Percentiles rank a stretch among this genome's conserved stretches.
Evolutionary conservation across 2,888 invertebrate genomes (phyloP).

Genomic region (Ichneumoninae sp.): DNA sequence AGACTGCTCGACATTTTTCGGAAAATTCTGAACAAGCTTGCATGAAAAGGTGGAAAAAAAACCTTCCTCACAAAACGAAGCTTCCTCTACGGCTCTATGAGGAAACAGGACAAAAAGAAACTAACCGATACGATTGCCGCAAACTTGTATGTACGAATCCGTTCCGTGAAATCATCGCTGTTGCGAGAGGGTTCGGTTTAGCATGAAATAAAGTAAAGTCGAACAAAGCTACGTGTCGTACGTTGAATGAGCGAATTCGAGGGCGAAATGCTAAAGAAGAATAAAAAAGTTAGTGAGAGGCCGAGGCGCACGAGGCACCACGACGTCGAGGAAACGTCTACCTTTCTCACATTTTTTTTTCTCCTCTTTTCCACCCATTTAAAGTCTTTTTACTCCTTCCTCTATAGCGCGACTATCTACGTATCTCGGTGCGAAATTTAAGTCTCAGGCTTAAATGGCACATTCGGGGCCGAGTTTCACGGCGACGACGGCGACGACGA

Average conservation of each 20-base stretch:
- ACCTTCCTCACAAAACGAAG: too few species aligned
- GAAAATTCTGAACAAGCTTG: too few species aligned
- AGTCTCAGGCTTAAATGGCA: slow-evolving; percentile 67
- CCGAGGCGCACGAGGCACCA: slow-evolving; percentile 53
- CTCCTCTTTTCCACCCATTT: slow-evolving; percentile 46
- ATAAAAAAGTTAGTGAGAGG: slow-evolving; percentile 48
- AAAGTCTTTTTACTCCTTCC: slow-evolving; percentile 32
- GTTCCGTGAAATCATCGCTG: slow-evolving; percentile 12
- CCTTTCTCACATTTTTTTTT: slow-evolving; percentile 42
- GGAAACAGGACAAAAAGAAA: neutral
- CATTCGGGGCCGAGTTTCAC: slow-evolving; percentile 59
- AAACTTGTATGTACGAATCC: slow-evolving; percentile 11
- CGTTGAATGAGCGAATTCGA: slow-evolving; percentile 64
- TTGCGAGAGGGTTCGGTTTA: slow-evolving; percentile 12
- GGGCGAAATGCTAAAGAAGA: slow-evolving; percentile 53
- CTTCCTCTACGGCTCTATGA: too few species aligned
- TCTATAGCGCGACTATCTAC: slow-evolving; percentile 54
- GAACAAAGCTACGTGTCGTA: slow-evolving; percentile 64
- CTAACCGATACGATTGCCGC: neutral
- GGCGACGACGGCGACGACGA: neutral
- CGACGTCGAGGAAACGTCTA: slow-evolving; percentile 53
- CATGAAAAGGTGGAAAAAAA: too few species aligned
- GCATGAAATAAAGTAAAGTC: slow-evolving; percentile 51
- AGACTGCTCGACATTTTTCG: too few species aligned
- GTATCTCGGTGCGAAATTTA: slow-evolving; percentile 68